Percentiles rank a stretch among this genome's conserved stretches.
Evolutionary conservation across 2,113 vertebrate species (phyloP).

Genomic region (Paratilapia polleni): DNA sequence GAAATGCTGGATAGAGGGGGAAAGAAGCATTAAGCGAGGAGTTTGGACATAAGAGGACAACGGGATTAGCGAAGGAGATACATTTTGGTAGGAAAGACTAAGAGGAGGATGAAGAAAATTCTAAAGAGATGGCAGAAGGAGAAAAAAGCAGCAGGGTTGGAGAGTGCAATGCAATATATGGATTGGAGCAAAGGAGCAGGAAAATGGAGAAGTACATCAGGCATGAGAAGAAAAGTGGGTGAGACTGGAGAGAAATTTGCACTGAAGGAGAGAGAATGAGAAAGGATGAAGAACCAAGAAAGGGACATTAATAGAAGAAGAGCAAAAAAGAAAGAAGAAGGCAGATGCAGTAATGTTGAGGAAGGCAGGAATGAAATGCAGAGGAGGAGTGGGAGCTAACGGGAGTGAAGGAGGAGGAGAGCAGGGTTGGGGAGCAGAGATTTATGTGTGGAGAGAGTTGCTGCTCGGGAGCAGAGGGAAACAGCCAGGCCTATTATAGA

Average conservation of each 20-base stretch:
- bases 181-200: background rate
- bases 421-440: conserved; percentile 57
- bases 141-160: background rate
- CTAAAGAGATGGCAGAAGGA: background rate
- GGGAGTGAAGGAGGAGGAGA: conserved; percentile 31
- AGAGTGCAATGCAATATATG: background rate
- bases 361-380: conserved; percentile 19
- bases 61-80: background rate
- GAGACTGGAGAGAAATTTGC: background rate
- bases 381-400: conserved; percentile 38
- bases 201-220: conserved; percentile 1
- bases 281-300: background rate
- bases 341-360: background rate
- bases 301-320: background rate
- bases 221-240: background rate
- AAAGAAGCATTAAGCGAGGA: background rate
- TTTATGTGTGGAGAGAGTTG: conserved; percentile 63
- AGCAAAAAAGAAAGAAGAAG: background rate
- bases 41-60: background rate
- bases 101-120: background rate
- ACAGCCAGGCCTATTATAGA: conserved; percentile 70
- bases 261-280: background rate
- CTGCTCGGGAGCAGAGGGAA: conserved; percentile 57
- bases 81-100: background rate
- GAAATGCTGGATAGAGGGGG: background rate